phyloP scores from a whole-genome alignment of 2,797 vertebrate species.

The Buceros bicornis region DNA sequence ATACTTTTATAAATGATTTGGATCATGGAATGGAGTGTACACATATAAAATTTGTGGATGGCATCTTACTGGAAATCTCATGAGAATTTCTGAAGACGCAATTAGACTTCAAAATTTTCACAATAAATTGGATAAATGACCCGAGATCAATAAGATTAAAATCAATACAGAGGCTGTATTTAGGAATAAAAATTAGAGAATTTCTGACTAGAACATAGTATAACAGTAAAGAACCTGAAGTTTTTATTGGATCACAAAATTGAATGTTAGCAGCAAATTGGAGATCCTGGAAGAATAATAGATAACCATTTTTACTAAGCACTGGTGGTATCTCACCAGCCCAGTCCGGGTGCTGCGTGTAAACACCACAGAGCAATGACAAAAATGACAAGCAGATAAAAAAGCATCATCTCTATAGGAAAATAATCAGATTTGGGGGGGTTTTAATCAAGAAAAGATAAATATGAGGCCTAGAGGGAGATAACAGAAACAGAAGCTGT shows the following conservation, averaged over 20 bases:
- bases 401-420: background rate
- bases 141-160: constrained; percentile 35
- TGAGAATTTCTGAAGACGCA: background rate
- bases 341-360: background rate
- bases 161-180: background rate
- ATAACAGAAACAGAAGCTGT: background rate
- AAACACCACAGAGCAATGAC: background rate
- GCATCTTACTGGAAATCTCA: background rate
- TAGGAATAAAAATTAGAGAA: background rate
- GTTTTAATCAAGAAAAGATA: background rate
- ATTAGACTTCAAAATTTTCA: constrained; percentile 23
- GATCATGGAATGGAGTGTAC: background rate
- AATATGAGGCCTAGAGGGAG: background rate
- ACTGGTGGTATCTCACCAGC: background rate
- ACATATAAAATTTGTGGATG: background rate
- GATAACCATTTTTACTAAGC: background rate
- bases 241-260: background rate
- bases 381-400: background rate
- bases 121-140: constrained; percentile 28
- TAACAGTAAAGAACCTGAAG: background rate
- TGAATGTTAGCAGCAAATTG: background rate
- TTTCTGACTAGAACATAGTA: background rate
- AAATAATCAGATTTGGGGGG: background rate
- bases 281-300: background rate
- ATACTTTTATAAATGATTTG: background rate